phyloP scores from a whole-genome alignment of 2,797 vertebrate genomes.

The Lycodopsis pacificus region DNA sequence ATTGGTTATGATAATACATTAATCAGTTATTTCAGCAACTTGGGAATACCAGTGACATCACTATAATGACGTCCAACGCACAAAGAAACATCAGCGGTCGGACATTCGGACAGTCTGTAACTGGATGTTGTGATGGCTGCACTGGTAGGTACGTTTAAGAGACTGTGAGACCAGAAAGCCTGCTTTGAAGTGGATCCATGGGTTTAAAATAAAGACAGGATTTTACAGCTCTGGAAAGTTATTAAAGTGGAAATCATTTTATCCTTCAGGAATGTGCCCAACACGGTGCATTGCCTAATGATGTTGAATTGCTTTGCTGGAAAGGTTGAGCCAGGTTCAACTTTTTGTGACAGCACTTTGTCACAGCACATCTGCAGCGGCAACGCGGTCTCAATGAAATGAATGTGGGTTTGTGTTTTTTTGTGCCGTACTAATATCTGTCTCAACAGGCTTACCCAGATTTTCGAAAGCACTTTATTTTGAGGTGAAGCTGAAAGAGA shows the following conservation, averaged over 20 bases:
- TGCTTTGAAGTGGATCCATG: background rate
- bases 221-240: slow-evolving; percentile 1
- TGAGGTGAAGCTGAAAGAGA: background rate
- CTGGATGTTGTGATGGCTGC: background rate
- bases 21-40: too few relatives aligned
- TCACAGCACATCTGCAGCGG: background rate
- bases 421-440: background rate
- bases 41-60: background rate
- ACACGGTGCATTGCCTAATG: background rate
- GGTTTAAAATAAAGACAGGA: background rate
- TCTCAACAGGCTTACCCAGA: background rate
- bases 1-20: background rate
- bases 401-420: background rate
- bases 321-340: background rate
- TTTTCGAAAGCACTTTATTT: background rate
- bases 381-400: background rate
- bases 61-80: background rate
- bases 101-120: background rate
- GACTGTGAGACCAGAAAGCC: background rate
- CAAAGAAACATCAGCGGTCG: background rate
- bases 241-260: slow-evolving; percentile 1
- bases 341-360: background rate
- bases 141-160: background rate
- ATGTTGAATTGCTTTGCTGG: background rate
- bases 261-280: slow-evolving; percentile 10